phyloP scores from a whole-genome alignment of 2,888 invertebrate species.

The Smittia aterrima region DNA sequence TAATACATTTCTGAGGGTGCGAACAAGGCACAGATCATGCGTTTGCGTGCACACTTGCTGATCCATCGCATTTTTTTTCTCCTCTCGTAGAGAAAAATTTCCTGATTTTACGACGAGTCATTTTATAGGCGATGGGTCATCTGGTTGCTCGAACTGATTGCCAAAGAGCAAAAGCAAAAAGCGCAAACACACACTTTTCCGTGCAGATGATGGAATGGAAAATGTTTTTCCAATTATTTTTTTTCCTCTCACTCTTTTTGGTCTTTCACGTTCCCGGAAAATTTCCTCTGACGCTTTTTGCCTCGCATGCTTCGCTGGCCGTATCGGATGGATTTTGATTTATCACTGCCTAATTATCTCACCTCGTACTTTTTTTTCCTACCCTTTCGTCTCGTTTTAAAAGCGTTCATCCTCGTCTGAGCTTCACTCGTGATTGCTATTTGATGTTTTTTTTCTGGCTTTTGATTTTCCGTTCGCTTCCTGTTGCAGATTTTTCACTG shows the following conservation, averaged over 20 bases:
- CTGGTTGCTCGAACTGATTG: conserved; percentile 2
- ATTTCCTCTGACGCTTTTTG: neutral
- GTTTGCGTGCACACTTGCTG: neutral
- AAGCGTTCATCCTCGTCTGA: neutral
- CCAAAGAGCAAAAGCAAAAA: conserved; percentile 9
- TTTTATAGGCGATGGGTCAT: conserved; percentile 24
- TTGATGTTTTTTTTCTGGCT: conserved; percentile 29
- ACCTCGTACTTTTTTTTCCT: conserved; percentile 30
- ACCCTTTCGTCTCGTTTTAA: conserved; percentile 15
- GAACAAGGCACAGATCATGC: neutral
- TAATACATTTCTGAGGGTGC: conserved; percentile 4
- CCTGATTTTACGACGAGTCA: conserved; percentile 28
- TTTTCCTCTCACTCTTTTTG: too few species aligned
- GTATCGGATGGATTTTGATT: conserved; percentile 39
- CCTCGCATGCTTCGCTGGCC: conserved; percentile 17
- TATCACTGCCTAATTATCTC: conserved; percentile 40
- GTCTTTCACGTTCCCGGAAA: neutral
- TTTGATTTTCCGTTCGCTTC: conserved; percentile 17
- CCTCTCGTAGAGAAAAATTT: neutral
- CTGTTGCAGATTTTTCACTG: conserved; percentile 22
- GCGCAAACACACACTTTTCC: neutral
- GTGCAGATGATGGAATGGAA: conserved; percentile 31
- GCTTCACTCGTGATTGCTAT: conserved; percentile 31
- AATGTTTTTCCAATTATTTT: conserved; percentile 20
- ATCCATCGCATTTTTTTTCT: too few species aligned